These are phyloP conservation scores for Ailurus styani DNA, from an alignment of 2,113 vertebrate genomes.

Conservation along the genomic window DNA sequence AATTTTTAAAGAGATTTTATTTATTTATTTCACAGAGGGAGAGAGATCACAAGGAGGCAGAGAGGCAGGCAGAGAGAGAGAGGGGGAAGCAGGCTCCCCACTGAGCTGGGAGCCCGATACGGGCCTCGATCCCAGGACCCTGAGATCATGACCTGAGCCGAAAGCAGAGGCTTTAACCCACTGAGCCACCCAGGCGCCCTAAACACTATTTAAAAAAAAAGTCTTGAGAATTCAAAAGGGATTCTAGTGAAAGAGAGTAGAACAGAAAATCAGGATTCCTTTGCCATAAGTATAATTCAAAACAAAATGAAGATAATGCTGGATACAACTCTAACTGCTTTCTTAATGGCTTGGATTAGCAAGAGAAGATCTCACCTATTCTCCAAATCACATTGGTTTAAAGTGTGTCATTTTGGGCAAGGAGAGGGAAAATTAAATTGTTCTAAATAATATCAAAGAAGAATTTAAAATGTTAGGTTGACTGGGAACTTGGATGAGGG, in stretches of 20 bases:
- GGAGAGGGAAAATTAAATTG: background rate
- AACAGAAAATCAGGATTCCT: background rate
- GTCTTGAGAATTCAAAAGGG: background rate
- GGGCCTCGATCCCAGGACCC: no score
- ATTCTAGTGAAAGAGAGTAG: background rate
- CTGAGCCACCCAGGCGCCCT: no score
- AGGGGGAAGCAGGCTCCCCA: no score
- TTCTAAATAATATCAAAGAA: background rate
- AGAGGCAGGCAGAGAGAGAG: no score
- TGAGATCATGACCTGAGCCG: no score
- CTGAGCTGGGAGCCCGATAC: no score
- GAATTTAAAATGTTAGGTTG: background rate
- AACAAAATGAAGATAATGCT: background rate
- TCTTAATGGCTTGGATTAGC: background rate
- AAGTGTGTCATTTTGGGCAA: no score
- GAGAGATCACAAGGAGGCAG: no score
- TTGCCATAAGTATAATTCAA: background rate
- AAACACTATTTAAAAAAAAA: background rate
- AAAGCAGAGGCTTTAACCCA: no score
- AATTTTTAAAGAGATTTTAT: no score
- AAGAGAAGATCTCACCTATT: background rate
- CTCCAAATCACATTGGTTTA: background rate
- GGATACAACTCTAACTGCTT: background rate
- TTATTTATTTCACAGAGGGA: no score
- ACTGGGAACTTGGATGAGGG: background rate